Percentiles rank a stretch among this genome's conserved stretches.
These are phyloP conservation scores for Tragelaphus buxtoni DNA, from an alignment of 2,113 vertebrate species.

Conservation along the genomic window DNA sequence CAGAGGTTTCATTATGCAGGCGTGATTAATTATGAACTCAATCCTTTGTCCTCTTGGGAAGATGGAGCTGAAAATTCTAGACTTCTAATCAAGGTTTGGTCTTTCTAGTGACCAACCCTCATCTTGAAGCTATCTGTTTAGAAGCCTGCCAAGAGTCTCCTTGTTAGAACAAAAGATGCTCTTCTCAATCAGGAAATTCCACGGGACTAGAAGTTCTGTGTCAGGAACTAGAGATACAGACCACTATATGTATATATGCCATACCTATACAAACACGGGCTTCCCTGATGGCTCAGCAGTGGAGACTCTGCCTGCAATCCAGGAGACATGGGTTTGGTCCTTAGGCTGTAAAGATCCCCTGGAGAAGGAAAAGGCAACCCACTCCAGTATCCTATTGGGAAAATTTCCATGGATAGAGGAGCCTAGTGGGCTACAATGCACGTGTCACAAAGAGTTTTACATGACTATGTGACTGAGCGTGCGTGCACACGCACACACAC, in stretches of 20 bases:
- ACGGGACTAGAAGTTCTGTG: background rate
- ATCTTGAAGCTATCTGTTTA: background rate
- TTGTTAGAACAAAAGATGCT: background rate
- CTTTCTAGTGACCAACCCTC: background rate
- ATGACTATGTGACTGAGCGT: background rate
- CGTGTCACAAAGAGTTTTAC: background rate
- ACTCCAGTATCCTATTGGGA: background rate
- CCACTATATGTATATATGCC: background rate
- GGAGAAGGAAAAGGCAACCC: background rate
- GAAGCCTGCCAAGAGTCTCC: background rate
- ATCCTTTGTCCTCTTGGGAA: background rate
- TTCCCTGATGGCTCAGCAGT: background rate
- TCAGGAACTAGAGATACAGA: background rate
- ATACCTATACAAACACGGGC: background rate
- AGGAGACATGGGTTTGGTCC: background rate
- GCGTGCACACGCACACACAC: accelerated
- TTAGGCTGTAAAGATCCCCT: background rate
- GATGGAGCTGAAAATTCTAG: background rate
- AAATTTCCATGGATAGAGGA: background rate
- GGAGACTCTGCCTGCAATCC: background rate
- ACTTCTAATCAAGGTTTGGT: background rate
- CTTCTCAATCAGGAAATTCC: background rate
- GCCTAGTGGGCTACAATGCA: background rate
- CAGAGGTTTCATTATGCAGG: background rate
- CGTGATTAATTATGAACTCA: background rate